Conservation (phyloP, 2,888 invertebrate genomes). For the Harmothoe impar region DNA sequence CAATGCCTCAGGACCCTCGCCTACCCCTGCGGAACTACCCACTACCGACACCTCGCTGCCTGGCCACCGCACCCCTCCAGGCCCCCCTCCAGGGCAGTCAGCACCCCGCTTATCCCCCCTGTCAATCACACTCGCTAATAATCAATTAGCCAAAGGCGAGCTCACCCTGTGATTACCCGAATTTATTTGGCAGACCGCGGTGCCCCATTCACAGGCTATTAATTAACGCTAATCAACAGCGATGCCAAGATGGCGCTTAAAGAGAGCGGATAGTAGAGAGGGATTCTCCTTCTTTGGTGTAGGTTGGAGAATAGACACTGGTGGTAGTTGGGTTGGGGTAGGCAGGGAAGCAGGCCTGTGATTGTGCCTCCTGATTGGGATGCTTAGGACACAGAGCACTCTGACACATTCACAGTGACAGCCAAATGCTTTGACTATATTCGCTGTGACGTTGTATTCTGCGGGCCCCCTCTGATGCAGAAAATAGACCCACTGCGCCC, state of each 20-base stretch:
- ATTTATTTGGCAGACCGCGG: background rate
- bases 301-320: background rate
- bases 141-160: background rate
- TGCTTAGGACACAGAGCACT: background rate
- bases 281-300: too few relatives aligned
- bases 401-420: background rate
- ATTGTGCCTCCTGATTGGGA: background rate
- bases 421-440: background rate
- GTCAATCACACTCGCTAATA: background rate
- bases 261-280: background rate
- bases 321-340: background rate
- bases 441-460: background rate
- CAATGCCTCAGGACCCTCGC: too few relatives aligned
- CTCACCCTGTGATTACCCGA: slow-evolving; percentile 1
- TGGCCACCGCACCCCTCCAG: too few relatives aligned
- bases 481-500: too few relatives aligned
- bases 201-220: background rate
- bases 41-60: too few relatives aligned
- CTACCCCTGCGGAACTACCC: too few relatives aligned
- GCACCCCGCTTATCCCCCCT: background rate
- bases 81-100: too few relatives aligned
- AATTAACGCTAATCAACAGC: slow-evolving; percentile 9
- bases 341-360: background rate
- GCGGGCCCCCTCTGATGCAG: background rate
- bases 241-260: background rate